Conservation (phyloP, 2,888 invertebrate genomes). For the Pheosia tremula region DNA sequence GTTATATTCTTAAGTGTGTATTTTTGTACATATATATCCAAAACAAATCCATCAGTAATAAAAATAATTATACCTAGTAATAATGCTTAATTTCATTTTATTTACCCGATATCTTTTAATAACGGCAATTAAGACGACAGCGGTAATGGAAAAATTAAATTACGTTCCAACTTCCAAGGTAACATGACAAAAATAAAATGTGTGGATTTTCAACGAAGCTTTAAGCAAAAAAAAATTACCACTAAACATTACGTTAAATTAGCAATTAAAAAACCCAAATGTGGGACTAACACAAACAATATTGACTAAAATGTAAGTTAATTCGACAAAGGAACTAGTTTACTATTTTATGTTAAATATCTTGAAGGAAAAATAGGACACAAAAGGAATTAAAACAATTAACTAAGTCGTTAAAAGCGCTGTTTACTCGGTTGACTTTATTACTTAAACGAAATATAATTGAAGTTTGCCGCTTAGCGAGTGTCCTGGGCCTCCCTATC, state of each 20-base stretch:
- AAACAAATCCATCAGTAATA: slow-evolving; percentile 47
- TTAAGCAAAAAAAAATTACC: slow-evolving; percentile 4
- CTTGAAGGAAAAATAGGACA: background rate
- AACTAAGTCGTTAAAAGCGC: slow-evolving; percentile 26
- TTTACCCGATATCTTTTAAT: slow-evolving; percentile 49
- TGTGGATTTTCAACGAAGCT: slow-evolving; percentile 27
- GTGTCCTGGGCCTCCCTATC: slow-evolving; percentile 35
- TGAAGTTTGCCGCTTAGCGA: slow-evolving; percentile 33
- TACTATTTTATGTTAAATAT: background rate
- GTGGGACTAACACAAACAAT: background rate
- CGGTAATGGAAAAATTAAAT: slow-evolving; percentile 61
- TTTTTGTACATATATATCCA: slow-evolving; percentile 5
- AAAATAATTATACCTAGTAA: slow-evolving; percentile 28
- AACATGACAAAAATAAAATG: slow-evolving; percentile 41
- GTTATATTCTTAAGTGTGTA: no score
- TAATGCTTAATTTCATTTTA: slow-evolving; percentile 39
- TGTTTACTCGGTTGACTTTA: slow-evolving; percentile 23
- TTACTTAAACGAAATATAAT: slow-evolving; percentile 38
- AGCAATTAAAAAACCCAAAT: background rate
- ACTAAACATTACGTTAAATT: background rate
- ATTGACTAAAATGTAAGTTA: background rate
- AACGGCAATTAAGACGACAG: slow-evolving; percentile 55
- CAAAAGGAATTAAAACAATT: slow-evolving; percentile 7
- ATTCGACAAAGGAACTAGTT: background rate
- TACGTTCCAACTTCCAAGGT: slow-evolving; percentile 48